Conservation (phyloP, 2,113 vertebrate genomes). For the Patagioenas fasciata region DNA sequence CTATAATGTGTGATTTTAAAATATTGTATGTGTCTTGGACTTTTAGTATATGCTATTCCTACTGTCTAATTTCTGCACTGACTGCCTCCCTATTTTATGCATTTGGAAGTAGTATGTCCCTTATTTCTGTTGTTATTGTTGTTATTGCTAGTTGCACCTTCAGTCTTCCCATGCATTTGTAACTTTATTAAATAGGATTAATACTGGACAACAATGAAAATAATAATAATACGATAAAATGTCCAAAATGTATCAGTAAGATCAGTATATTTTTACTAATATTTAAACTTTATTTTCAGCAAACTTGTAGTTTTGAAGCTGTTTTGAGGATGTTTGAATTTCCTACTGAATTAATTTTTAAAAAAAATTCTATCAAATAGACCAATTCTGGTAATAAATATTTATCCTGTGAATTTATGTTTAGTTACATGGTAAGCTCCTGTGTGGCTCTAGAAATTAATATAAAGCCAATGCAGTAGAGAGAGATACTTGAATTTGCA, state of each 20-base stretch:
- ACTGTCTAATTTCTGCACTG: background rate
- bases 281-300: background rate
- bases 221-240: background rate
- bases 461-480: background rate
- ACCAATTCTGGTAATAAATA: background rate
- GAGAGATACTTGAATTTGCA: slow-evolving; percentile 20
- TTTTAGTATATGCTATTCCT: background rate
- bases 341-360: background rate
- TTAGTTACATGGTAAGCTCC: background rate
- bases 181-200: background rate
- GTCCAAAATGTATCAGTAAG: background rate
- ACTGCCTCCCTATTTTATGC: background rate
- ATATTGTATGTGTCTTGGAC: background rate
- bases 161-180: background rate
- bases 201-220: background rate
- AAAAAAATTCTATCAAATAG: background rate
- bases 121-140: background rate
- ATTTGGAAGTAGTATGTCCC: background rate
- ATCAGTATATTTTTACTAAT: background rate
- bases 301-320: background rate
- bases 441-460: background rate
- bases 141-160: background rate
- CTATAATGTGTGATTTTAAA: background rate
- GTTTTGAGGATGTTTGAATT: background rate
- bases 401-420: background rate